Evolutionary conservation across 2,113 vertebrate genomes (phyloP).

Genomic region (Sylvilagus bachmani): DNA sequence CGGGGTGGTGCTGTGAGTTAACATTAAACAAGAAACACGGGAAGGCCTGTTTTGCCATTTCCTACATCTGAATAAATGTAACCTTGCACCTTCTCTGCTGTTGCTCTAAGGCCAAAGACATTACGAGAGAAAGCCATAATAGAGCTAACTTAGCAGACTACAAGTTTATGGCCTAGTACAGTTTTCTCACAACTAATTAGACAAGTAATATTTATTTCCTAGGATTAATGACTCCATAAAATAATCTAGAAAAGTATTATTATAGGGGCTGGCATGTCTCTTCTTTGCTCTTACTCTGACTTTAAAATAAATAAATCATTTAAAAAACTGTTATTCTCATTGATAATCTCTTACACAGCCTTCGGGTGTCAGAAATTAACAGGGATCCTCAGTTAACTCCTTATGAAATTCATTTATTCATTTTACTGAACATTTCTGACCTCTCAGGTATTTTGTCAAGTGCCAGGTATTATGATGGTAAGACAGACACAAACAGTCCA

Average conservation of each 20-base stretch:
- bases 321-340: constrained; percentile 28
- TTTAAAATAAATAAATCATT: background rate
- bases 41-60: background rate
- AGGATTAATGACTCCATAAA: constrained; percentile 2
- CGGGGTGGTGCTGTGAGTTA: background rate
- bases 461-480: background rate
- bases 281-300: background rate
- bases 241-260: constrained; percentile 39
- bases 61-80: background rate
- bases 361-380: constrained; percentile 10
- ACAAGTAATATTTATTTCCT: constrained; percentile 30
- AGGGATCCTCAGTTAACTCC: background rate
- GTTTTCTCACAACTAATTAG: constrained; percentile 35
- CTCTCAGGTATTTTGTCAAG: background rate
- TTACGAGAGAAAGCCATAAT: background rate
- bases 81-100: constrained; percentile 10
- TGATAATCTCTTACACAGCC: background rate
- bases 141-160: background rate
- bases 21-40: constrained; percentile 13
- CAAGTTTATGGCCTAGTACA: background rate
- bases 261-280: background rate
- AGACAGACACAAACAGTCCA: background rate
- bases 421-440: background rate
- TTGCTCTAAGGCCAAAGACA: background rate
- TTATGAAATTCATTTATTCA: background rate